A percentile compares a stretch with the other conserved stretches of the same genome.
phyloP scores from a whole-genome alignment of 2,113 vertebrate species.

The Chlamydotis undulata region DNA sequence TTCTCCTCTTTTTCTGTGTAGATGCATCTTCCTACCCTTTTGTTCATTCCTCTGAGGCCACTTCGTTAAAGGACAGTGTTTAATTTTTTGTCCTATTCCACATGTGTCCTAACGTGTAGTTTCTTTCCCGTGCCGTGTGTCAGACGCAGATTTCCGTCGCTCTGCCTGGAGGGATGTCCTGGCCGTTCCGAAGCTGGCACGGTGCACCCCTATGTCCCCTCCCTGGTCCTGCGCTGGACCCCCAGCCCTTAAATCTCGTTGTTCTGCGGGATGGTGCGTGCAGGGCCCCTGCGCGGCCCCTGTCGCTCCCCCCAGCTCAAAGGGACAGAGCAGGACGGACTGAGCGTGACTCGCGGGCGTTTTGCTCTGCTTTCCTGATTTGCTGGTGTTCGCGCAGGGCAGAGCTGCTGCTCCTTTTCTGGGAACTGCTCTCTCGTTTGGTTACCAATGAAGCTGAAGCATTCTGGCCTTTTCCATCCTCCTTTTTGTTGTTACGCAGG shows the following conservation, averaged over 20 bases:
- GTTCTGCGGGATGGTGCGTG: rapidly evolving
- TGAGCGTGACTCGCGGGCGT: not conserved
- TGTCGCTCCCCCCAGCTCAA: not conserved
- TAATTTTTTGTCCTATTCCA: not conserved
- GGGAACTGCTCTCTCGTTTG: constrained; percentile 8
- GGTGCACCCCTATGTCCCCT: rapidly evolving
- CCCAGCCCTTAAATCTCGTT: rapidly evolving
- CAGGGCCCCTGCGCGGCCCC: not conserved
- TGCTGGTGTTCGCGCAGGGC: not conserved
- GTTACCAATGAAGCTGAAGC: constrained; percentile 21
- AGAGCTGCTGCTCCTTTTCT: not conserved
- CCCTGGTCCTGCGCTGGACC: not conserved
- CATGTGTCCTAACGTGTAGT: rapidly evolving
- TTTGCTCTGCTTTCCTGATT: not conserved
- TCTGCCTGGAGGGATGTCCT: not conserved
- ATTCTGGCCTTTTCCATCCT: constrained; percentile 32
- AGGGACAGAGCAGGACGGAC: not conserved
- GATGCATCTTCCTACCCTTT: not conserved
- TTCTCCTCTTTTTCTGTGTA: not conserved
- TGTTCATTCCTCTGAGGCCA: not conserved
- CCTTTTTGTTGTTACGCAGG: not conserved
- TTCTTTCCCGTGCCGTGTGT: not conserved
- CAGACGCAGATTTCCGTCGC: not conserved
- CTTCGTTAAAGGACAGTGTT: not conserved
- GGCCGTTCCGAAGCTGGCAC: rapidly evolving